These are phyloP conservation scores for Hirtodrosophila confusa DNA, from an alignment of 2,888 invertebrate genomes.

Conservation along the genomic window DNA sequence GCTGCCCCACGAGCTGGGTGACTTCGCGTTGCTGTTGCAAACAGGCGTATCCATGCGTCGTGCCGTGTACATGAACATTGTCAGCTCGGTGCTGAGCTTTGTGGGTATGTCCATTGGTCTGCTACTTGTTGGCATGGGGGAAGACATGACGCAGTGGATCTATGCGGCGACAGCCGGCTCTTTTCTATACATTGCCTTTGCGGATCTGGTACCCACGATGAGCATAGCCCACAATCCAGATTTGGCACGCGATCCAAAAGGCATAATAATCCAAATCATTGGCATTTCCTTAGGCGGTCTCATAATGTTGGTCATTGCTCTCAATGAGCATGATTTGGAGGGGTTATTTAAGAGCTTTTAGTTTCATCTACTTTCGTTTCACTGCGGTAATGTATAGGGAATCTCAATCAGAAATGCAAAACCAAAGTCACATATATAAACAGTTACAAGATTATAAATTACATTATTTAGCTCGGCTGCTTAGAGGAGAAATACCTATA, in stretches of 20 bases:
- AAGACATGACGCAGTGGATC: conserved; percentile 89
- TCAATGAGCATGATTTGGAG: conserved; percentile 87
- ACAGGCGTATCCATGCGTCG: conserved; percentile 90
- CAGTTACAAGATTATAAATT: not conserved
- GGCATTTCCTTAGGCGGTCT: conserved; percentile 89
- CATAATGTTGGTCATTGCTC: conserved; percentile 90
- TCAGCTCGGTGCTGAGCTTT: conserved; percentile 91
- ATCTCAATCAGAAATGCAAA: conserved; percentile 41
- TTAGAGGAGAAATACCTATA: too few relatives aligned
- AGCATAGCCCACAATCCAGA: conserved; percentile 85
- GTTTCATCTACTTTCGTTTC: not conserved
- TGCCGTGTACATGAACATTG: conserved; percentile 89
- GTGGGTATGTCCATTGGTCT: conserved; percentile 89
- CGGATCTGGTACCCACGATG: conserved; percentile 90
- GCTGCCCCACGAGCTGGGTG: conserved; percentile 92
- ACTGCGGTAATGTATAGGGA: conserved; percentile 7
- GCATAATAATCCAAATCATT: conserved; percentile 87
- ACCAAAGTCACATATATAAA: conserved; percentile 2
- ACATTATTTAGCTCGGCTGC: not conserved
- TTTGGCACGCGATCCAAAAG: conserved; percentile 85
- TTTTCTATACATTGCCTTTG: conserved; percentile 92
- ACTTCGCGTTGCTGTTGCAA: conserved; percentile 91
- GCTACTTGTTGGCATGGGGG: conserved; percentile 88
- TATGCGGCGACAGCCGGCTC: conserved; percentile 92
- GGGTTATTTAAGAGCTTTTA: conserved; percentile 48